Base-by-base conservation (phyloP, 1,140 invertebrate genomes). In the Heliconius nattereri region DNA sequence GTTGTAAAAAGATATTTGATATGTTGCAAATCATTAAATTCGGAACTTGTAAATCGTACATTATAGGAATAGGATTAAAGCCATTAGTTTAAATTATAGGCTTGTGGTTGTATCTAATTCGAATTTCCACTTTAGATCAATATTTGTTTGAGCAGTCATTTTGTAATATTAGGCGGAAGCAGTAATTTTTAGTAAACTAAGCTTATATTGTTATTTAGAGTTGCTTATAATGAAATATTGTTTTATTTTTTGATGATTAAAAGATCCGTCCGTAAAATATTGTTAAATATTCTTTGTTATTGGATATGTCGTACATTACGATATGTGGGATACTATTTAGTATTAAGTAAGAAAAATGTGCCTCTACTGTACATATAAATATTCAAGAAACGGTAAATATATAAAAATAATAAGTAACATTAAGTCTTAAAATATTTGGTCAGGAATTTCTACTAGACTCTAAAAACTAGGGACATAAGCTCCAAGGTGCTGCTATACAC, bases 341-440 rank as follows among this genome's bases (percentile, higher is more conserved):
- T 26, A 66, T 13, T 11, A 66, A 66, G 23, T 57, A 26, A 66
- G 29, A 26, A 71, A 71, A 19, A 23, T 71, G 32, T 71, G 71
- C 32, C 37, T 37, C 71, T 71, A 71, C 19, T 35, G 19, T 45
- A 71, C 6, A 37, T 11, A 71, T 71, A 71, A 2, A 71, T 29
- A 32, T 32, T 29, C 26, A 9, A 35, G 66, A 52, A 52, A 52
- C 13, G 16, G 40, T 49, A 72, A 11, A 71, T 71, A 79, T 75
- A 79, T 52, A 77, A 84, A 85, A 88, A 86, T 81, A 84, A 86
- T 83, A 84, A 75, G 82, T 85, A 89, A 90, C 85, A 86, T 88
- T 85, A 88, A 91, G 88, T 89, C 92, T 94, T 94, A 94, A 88
- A 93, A 82, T 94, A 94, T 89, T 94, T 94, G 92, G 92, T 94